Percentiles rank a stretch among this genome's conserved stretches.
Conservation (phyloP, 2,797 vertebrate species). For the Macrochelys suwanniensis region DNA sequence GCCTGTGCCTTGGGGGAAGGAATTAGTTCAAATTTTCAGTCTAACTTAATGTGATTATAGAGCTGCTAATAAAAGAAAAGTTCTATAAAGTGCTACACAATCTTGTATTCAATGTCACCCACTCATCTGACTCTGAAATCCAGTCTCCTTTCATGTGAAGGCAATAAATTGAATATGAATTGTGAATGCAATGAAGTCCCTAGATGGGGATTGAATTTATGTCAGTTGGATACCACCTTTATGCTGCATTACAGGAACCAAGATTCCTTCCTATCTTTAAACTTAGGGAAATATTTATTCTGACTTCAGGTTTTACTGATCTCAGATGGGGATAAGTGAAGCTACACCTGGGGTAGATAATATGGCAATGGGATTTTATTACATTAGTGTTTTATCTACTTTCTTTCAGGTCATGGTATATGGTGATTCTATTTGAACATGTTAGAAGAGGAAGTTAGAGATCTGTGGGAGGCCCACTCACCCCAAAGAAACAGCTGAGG, state of each 20-base stretch:
- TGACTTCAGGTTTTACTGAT: background rate
- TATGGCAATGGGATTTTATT: background rate
- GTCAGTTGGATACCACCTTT: background rate
- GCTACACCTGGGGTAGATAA: background rate
- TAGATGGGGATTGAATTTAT: background rate
- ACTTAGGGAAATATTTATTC: background rate
- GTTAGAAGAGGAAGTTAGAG: background rate
- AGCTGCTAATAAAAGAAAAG: slow-evolving; percentile 77
- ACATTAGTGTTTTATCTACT: background rate
- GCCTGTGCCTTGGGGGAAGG: slow-evolving; percentile 73
- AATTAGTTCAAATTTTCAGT: slow-evolving; percentile 85
- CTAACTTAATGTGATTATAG: slow-evolving; percentile 87
- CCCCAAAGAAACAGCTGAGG: background rate
- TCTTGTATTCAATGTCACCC: slow-evolving; percentile 78
- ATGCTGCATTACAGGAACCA: background rate
- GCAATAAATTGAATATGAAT: slow-evolving; percentile 77
- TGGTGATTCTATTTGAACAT: background rate
- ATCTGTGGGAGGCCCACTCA: background rate
- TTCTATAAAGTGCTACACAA: slow-evolving; percentile 77
- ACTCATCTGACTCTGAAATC: slow-evolving; percentile 69
- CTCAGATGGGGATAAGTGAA: background rate
- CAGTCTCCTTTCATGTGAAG: slow-evolving; percentile 53
- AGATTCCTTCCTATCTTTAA: slow-evolving; percentile 31
- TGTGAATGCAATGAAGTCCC: slow-evolving; percentile 40
- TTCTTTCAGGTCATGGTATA: background rate